Evolutionary conservation across 2,888 invertebrate genomes (phyloP), one percentile per base, ranked within the genome.

Genomic region (Acanthosepion lycidas): DNA sequence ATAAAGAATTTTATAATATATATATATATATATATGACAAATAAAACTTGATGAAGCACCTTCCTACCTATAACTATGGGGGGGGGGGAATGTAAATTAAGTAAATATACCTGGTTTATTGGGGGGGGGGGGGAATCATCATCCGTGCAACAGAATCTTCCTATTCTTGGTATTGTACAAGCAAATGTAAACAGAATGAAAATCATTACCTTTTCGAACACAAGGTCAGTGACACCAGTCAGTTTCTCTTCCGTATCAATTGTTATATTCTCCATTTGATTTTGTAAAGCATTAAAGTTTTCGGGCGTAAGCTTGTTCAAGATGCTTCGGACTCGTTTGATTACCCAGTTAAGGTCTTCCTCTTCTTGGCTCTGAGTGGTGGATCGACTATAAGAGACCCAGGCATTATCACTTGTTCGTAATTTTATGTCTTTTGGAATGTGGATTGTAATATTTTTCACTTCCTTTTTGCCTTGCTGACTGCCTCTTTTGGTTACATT

Each of bases 361-460:
- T 93, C 28, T n/a, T n/a, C 49, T 33, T 28, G 0, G n/a, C 12
- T 8, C 20, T 93, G 93, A n/a, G 28, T 28, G 42, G 42, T 26
- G 15, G 18, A n/a, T 6, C 26, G 1, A 23, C 1, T 42, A 18
- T 5, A 51, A 3, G 93, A 53, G 5, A 51, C 49, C 93, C 93
- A 93, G 51, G 93, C 93, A 93, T 93, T 93, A 8, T 93, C 93
- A 26, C 93, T 53, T 15, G 93, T 93, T 53, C 53, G 49, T 6
- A 93, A 20, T 53, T 93, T 93, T 9, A 26, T 53, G 5, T 93
- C 93, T 93, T 20, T 93, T 93, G 93, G 93, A 93, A 93, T 93
- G n/a, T 93, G 93, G 53, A 93, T 93, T 5, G n/a, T 93, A 93
- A 93, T 93, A 49, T 93, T 93, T 51, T 93, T 93, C 51, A 93